phyloP scores from a whole-genome alignment of 2,888 invertebrate genomes.

The Pilophorus perplexus region DNA sequence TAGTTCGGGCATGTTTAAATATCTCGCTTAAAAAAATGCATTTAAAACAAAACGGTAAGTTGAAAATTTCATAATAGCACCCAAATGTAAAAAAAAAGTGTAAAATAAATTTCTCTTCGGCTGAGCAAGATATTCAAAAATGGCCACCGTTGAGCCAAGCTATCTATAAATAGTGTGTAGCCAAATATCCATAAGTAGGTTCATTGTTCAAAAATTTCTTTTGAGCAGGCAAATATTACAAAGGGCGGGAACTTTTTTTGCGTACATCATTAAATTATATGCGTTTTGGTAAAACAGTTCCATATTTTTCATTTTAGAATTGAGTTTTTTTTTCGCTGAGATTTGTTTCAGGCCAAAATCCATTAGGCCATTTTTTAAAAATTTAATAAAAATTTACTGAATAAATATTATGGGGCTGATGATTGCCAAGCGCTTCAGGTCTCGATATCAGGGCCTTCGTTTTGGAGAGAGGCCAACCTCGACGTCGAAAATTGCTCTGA shows the following conservation, averaged over 20 bases:
- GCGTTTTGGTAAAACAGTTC: constrained; percentile 8
- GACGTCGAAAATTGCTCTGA: too few species aligned
- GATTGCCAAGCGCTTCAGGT: too few species aligned
- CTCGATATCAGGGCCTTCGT: too few species aligned
- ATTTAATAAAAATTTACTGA: too few species aligned
- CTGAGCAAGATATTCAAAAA: constrained; percentile 17
- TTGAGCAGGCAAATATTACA: constrained; percentile 18
- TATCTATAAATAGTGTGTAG: not conserved
- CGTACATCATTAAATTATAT: constrained; percentile 9
- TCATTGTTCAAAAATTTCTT: constrained; percentile 13
- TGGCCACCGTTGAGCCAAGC: constrained; percentile 10
- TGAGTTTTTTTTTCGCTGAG: not conserved
- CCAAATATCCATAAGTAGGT: not conserved
- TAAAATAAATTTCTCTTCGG: too few species aligned
- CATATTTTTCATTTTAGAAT: constrained; percentile 13
- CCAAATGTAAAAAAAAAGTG: too few species aligned
- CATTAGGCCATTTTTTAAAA: not conserved
- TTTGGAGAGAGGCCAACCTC: too few species aligned
- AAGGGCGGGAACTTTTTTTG: constrained; percentile 20
- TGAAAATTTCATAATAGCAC: too few species aligned
- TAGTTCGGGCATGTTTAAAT: constrained; percentile 21
- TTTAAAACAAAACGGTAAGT: not conserved
- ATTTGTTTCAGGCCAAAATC: constrained; percentile 3
- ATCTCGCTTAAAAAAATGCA: not conserved
- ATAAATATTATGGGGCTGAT: too few species aligned